Evolutionary conservation across 2,797 vertebrate species (phyloP), one percentile per base, ranked within the genome.

Genomic region (Trachurus trachurus): DNA sequence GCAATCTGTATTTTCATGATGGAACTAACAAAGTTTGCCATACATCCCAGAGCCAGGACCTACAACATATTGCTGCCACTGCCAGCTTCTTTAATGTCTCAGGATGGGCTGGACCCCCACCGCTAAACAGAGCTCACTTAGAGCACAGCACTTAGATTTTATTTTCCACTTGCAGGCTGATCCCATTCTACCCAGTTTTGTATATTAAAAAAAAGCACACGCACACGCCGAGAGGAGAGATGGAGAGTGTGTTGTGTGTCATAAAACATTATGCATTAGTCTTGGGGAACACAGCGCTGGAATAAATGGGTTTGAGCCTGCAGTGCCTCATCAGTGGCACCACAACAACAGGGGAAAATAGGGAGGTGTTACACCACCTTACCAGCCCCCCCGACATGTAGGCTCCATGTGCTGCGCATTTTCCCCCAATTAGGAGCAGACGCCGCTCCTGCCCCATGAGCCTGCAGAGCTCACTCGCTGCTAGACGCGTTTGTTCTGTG

Each of bases 401-500:
- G 93, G 65, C 93, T 95, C 93, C 95, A 95, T 94, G 93, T 88
- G 94, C 92, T 85, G 78, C 42, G 60, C 90, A 93, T 95, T 95
- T 95, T 92, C 89, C 92, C 89, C 91, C 94, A 95, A 95, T 95
- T 95, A 95, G 87, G 85, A 90, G 92, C 93, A 95, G 94, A 94
- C 91, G 88, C 85, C 84, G 88, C 82, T 87, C 74, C 85, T 90
- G 84, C 88, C 88, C 92, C 88, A 63, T 45, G 85, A 93, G 91
- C 91, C 88, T 78, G 90, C 79, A 66, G 82, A 87, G 90, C 88
- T 72, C 4, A 71, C 90, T 89, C 83, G n/a, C 86, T 74, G 76
- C 89, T 84, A 93, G 86, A 92, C 89, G 84, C 87, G 89, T 92
- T 93, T 92, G 90, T 89, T 93, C 87, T 93, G 91, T 53, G 92